A percentile compares a stretch with the other conserved stretches of the same genome.
These are phyloP conservation scores for Hoplodrina ambigua DNA, from an alignment of 2,888 invertebrate genomes.

Conservation along the genomic window DNA sequence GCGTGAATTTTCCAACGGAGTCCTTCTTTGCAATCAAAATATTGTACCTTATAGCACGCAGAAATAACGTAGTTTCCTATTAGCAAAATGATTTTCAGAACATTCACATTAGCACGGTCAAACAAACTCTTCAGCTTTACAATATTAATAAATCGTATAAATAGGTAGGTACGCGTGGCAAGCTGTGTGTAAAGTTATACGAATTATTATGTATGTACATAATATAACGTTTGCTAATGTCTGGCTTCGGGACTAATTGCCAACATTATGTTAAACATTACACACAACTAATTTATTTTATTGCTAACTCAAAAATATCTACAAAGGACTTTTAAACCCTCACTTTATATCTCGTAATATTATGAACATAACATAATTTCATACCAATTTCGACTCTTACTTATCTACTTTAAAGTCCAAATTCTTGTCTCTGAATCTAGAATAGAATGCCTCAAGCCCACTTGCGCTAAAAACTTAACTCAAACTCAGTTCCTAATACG, in stretches of 20 bases:
- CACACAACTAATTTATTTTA: conserved; percentile 1
- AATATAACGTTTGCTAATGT: conserved; percentile 30
- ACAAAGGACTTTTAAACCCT: background rate
- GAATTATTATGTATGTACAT: conserved; percentile 12
- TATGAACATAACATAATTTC: too few relatives aligned
- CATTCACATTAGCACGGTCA: too few relatives aligned
- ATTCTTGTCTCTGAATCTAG: background rate
- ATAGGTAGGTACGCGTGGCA: background rate
- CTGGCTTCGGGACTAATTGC: conserved; percentile 21
- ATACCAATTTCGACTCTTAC: conserved; percentile 18
- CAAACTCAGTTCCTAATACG: too few relatives aligned
- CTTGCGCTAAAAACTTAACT: too few relatives aligned
- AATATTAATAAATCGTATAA: background rate
- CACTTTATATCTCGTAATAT: background rate
- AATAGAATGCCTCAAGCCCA: background rate
- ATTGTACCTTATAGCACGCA: too few relatives aligned
- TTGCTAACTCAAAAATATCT: background rate
- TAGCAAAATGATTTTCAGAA: too few relatives aligned
- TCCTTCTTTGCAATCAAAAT: too few relatives aligned
- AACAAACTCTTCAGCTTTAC: too few relatives aligned
- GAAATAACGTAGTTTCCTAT: too few relatives aligned
- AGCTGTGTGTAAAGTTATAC: conserved; percentile 10
- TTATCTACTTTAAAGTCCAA: conserved; percentile 10
- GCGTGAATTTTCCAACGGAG: too few relatives aligned
- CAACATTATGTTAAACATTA: conserved; percentile 5